These are phyloP conservation scores for Eilema sororculum DNA, from an alignment of 2,888 invertebrate genomes.

Conservation along the genomic window DNA sequence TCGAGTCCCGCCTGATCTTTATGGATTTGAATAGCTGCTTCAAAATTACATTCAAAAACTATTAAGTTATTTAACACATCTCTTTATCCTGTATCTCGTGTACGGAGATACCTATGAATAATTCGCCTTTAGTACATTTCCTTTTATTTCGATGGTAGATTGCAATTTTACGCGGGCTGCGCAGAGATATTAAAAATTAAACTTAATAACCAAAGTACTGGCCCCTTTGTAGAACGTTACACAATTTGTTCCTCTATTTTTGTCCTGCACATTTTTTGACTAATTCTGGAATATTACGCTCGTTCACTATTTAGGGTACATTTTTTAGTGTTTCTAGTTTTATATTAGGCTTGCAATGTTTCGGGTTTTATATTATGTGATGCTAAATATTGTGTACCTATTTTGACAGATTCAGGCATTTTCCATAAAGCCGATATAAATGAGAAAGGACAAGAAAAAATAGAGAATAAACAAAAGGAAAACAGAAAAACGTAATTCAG, in stretches of 20 bases:
- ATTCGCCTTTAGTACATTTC: conserved; percentile 45
- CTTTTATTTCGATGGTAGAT: conserved; percentile 72
- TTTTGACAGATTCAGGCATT: too few species aligned
- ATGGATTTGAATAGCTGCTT: too few species aligned
- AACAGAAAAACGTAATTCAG: too few species aligned
- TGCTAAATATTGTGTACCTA: too few species aligned
- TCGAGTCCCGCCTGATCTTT: too few species aligned
- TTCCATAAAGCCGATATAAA: too few species aligned
- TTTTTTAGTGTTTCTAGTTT: background rate
- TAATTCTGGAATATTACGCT: conserved; percentile 12
- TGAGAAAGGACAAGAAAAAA: too few species aligned
- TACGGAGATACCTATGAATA: conserved; percentile 38
- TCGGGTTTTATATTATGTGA: too few species aligned
- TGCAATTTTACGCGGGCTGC: conserved; percentile 83
- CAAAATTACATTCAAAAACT: too few species aligned
- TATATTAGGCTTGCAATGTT: background rate
- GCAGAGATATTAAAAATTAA: conserved; percentile 86
- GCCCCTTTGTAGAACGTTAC: conserved; percentile 60
- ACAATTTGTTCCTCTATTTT: conserved; percentile 50
- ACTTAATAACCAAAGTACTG: conserved; percentile 79
- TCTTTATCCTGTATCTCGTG: conserved; percentile 26
- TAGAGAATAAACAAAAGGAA: too few species aligned
- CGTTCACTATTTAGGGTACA: background rate
- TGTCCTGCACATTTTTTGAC: conserved; percentile 28
- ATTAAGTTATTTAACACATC: conserved; percentile 1